Conservation (phyloP, 2,113 vertebrate genomes). For the Oreochromis spilurus region DNA sequence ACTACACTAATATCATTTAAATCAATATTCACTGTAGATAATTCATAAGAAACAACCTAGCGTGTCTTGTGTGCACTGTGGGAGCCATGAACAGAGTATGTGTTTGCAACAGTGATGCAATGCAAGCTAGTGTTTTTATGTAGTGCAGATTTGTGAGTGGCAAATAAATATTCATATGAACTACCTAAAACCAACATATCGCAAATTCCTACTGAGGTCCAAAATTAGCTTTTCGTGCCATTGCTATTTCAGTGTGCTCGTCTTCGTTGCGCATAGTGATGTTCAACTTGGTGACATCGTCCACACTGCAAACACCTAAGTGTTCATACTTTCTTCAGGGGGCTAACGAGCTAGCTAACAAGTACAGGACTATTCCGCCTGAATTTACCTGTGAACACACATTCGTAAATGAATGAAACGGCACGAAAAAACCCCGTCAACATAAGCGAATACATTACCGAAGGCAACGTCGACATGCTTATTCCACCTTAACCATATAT, state of each 20-base stretch:
- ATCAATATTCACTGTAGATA: background rate
- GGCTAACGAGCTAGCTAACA: slow-evolving; percentile 49
- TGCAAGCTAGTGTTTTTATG: background rate
- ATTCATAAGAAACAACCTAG: background rate
- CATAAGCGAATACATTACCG: slow-evolving; percentile 65
- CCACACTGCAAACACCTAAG: background rate
- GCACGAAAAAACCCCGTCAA: fast-evolving
- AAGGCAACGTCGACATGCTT: slow-evolving; percentile 59
- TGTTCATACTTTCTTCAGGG: background rate
- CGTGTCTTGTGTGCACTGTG: background rate
- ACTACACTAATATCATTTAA: background rate
- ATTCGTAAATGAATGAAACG: background rate
- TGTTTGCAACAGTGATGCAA: background rate
- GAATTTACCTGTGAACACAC: background rate
- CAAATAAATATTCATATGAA: background rate
- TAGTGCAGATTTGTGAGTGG: background rate
- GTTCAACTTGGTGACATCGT: background rate
- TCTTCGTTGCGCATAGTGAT: background rate
- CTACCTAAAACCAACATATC: too few relatives aligned
- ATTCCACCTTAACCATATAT: slow-evolving; percentile 57
- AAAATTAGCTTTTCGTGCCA: background rate
- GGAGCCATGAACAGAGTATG: background rate
- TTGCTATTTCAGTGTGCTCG: background rate
- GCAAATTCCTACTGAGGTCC: too few relatives aligned
- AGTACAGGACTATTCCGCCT: background rate